Conservation (phyloP, 1,140 invertebrate genomes). For the Scaptodrosophila lebanonensis region DNA sequence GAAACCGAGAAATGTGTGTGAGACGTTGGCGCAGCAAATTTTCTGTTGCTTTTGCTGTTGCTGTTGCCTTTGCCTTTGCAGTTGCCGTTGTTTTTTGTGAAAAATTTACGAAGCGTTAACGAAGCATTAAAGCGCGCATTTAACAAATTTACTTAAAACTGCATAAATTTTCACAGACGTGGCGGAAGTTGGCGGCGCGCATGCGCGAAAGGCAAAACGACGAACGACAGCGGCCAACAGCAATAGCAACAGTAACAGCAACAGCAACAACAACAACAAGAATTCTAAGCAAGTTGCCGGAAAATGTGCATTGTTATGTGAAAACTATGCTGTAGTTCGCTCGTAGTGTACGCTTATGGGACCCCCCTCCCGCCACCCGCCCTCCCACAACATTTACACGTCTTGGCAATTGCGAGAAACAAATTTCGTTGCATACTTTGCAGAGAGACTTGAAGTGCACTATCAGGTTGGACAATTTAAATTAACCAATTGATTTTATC, state of each 20-base stretch:
- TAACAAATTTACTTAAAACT: slow-evolving; percentile 76
- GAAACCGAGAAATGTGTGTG: too few species aligned
- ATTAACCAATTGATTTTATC: slow-evolving; percentile 47
- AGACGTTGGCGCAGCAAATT: slow-evolving; percentile 1
- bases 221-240: not conserved
- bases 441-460: not conserved
- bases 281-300: slow-evolving; percentile 13
- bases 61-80: slow-evolving; percentile 13
- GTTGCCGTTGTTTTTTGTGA: too few species aligned
- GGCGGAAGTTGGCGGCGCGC: slow-evolving; percentile 10
- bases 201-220: slow-evolving; percentile 1
- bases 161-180: slow-evolving; percentile 20
- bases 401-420: too few species aligned
- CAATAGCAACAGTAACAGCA: slow-evolving; percentile 6
- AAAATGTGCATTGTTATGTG: too few species aligned
- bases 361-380: too few species aligned
- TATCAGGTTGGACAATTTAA: slow-evolving; percentile 9
- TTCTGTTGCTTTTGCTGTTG: slow-evolving; percentile 12
- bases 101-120: slow-evolving; percentile 77
- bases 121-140: slow-evolving; percentile 77
- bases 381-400: too few species aligned
- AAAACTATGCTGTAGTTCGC: too few species aligned
- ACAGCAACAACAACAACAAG: slow-evolving; percentile 19
- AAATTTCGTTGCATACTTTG: too few species aligned
- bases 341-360: too few species aligned